Evolutionary conservation across 2,797 vertebrate species (phyloP).

Genomic region (Galago senegalensis): DNA sequence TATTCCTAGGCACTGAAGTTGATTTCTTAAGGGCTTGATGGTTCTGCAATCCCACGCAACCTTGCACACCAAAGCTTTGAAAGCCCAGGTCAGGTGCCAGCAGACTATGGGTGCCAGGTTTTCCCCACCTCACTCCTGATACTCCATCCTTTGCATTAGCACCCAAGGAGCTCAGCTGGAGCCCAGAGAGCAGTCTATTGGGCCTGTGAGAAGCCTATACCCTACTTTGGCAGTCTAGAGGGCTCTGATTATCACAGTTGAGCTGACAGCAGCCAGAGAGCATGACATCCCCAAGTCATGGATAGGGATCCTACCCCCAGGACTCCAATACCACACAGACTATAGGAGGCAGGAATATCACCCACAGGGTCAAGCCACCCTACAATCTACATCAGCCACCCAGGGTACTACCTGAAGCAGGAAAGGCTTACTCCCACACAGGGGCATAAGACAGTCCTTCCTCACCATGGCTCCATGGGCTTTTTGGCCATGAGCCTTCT

Average conservation of each 20-base stretch:
- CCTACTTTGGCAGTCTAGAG: not conserved
- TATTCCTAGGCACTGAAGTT: not conserved
- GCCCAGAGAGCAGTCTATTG: not conserved
- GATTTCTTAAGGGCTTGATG: not conserved
- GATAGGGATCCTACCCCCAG: not conserved
- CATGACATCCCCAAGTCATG: not conserved
- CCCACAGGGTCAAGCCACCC: not conserved
- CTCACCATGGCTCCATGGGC: not conserved
- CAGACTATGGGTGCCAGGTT: not conserved
- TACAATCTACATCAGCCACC: not conserved
- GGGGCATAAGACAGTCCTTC: not conserved
- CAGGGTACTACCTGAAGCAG: not conserved
- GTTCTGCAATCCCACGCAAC: not conserved
- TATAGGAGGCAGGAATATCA: not conserved
- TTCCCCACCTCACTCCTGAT: not conserved
- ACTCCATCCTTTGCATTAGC: not conserved
- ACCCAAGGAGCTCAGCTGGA: not conserved
- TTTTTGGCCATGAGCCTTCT: not conserved
- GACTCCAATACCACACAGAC: not conserved
- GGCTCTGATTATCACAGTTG: not conserved
- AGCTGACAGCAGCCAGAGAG: not conserved
- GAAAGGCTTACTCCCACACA: not conserved
- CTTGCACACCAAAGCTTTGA: not conserved
- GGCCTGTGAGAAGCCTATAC: not conserved
- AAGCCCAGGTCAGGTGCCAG: not conserved